Percentiles rank a stretch among this genome's conserved stretches.
Evolutionary conservation across 2,888 invertebrate species (phyloP).

Genomic region (Conus canariensis): DNA sequence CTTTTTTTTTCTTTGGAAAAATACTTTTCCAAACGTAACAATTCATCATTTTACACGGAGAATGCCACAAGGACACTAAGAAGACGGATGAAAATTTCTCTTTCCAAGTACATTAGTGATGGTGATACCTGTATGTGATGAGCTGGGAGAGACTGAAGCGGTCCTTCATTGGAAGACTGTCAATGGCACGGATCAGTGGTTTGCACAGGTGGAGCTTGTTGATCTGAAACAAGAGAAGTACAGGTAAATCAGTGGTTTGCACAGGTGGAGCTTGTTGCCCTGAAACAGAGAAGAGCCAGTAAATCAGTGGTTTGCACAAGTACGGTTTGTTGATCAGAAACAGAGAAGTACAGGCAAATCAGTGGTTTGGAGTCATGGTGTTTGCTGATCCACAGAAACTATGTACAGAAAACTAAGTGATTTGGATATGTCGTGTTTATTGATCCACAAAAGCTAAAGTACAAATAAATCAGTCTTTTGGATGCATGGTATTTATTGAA

Average conservation of each 20-base stretch:
- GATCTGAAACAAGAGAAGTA: constrained; percentile 77
- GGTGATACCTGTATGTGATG: constrained; percentile 89
- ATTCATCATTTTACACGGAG: too few species aligned
- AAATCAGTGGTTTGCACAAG: constrained; percentile 90
- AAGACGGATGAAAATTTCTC: too few species aligned
- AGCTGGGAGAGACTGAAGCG: constrained; percentile 94
- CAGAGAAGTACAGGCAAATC: neutral
- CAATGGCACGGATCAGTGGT: constrained; percentile 97
- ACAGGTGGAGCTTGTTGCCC: neutral
- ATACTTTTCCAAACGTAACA: too few species aligned
- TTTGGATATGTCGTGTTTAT: too few species aligned
- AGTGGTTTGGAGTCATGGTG: neutral
- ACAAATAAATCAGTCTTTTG: too few species aligned
- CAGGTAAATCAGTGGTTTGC: neutral
- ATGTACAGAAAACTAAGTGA: too few species aligned
- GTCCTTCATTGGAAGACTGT: constrained; percentile 93
- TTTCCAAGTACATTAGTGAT: too few species aligned
- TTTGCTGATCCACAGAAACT: neutral
- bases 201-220: constrained; percentile 84
- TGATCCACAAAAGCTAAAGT: too few species aligned
- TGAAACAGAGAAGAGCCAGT: constrained; percentile 80
- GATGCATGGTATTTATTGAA: too few species aligned
- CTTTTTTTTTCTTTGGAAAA: too few species aligned
- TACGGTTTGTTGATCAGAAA: constrained; percentile 82
- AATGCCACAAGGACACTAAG: too few species aligned